Evolutionary conservation across 2,113 vertebrate genomes (phyloP).

Genomic region (Paradisaea rubra): DNA sequence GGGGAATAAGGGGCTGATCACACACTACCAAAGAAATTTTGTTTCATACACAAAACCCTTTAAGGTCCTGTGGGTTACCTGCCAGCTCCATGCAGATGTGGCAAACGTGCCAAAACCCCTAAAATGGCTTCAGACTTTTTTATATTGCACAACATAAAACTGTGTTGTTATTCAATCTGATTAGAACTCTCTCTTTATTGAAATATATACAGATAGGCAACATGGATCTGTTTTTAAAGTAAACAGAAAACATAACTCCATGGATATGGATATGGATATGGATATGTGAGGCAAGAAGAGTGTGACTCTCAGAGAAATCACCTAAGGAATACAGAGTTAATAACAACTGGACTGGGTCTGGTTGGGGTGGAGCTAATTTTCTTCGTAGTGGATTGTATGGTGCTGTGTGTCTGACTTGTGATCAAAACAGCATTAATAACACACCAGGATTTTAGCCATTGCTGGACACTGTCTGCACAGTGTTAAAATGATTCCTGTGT

Average conservation of each 20-base stretch:
- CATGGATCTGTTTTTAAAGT: neutral
- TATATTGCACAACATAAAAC: neutral
- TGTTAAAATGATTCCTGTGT: neutral
- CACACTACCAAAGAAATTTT: neutral
- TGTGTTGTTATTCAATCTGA: neutral
- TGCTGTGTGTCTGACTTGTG: neutral
- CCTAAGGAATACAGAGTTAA: neutral
- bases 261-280: neutral
- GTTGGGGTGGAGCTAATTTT: neutral
- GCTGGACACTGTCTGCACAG: neutral
- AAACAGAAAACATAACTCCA: neutral
- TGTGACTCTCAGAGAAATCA: neutral
- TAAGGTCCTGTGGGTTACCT: neutral
- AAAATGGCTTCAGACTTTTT: neutral
- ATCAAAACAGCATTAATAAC: neutral
- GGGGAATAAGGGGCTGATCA: neutral
- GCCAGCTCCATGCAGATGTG: neutral
- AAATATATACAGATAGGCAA: neutral
- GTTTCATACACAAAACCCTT: neutral
- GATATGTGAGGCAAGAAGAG: neutral
- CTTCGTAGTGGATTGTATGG: neutral
- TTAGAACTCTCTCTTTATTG: neutral
- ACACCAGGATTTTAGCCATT: neutral
- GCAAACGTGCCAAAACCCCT: neutral
- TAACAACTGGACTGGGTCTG: neutral